A percentile compares a stretch with the other conserved stretches of the same genome.
phyloP scores from a whole-genome alignment of 2,888 invertebrate genomes.

The Drosophila falleni region DNA sequence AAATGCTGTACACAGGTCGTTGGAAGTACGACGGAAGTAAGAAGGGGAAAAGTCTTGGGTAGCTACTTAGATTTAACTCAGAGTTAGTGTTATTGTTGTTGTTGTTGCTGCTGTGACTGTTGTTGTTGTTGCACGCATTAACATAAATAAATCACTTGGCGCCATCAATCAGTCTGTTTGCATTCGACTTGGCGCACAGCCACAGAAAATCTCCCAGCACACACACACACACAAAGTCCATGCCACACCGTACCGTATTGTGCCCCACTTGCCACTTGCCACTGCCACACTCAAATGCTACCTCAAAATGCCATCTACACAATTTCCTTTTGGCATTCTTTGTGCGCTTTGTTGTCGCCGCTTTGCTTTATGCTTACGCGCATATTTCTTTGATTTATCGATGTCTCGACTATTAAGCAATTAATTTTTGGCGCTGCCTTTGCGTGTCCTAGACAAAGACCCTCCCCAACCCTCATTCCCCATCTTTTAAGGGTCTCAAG shows the following conservation, averaged over 20 bases:
- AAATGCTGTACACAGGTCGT: conserved; percentile 46
- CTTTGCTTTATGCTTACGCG: conserved; percentile 73
- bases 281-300: background rate
- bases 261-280: background rate
- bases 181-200: conserved; percentile 69
- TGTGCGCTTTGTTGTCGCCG: conserved; percentile 56
- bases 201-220: conserved; percentile 31
- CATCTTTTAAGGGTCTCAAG: conserved; percentile 15
- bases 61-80: conserved; percentile 46
- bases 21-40: conserved; percentile 3
- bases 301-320: conserved; percentile 13
- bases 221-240: background rate
- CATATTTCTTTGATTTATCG: conserved; percentile 76
- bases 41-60: conserved; percentile 34
- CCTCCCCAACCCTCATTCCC: background rate
- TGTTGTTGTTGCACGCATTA: conserved; percentile 60
- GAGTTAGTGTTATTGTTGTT: conserved; percentile 22
- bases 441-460: conserved; percentile 28
- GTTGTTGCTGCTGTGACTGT: conserved; percentile 4
- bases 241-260: no score
- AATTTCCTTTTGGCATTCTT: conserved; percentile 45
- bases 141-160: conserved; percentile 79
- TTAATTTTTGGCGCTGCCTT: conserved; percentile 56
- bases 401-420: conserved; percentile 80
- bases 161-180: conserved; percentile 80